phyloP scores from a whole-genome alignment of 2,797 vertebrate species.

The Pangasius djambal region DNA sequence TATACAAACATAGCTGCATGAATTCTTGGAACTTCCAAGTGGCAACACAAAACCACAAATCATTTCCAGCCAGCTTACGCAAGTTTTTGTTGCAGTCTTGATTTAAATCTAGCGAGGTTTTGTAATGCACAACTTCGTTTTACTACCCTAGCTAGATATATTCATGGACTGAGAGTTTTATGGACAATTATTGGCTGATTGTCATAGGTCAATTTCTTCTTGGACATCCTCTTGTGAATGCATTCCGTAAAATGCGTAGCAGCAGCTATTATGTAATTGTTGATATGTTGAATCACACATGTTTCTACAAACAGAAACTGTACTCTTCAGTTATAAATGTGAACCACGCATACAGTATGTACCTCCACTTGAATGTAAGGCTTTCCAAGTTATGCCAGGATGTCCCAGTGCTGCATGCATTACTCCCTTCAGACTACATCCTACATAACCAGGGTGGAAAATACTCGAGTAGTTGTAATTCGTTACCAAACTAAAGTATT shows the following conservation, averaged over 20 bases:
- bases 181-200: background rate
- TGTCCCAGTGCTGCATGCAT: background rate
- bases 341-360: background rate
- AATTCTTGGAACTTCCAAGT: background rate
- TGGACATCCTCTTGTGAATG: background rate
- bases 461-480: background rate
- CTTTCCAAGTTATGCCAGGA: too few relatives aligned
- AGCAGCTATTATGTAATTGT: background rate
- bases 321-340: background rate
- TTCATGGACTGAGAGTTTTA: background rate
- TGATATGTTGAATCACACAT: too few relatives aligned
- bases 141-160: background rate
- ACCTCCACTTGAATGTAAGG: background rate
- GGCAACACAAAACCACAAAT: conserved; percentile 3
- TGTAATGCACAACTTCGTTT: background rate
- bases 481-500: background rate
- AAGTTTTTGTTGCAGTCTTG: background rate
- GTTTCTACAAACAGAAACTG: background rate
- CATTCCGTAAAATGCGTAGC: background rate
- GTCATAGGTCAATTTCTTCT: background rate
- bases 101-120: background rate
- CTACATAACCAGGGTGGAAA: background rate
- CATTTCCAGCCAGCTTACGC: conserved; percentile 12
- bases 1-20: conserved; percentile 4
- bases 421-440: background rate